Conservation (phyloP, 1,140 invertebrate species). For the Agraylea sexmaculata region DNA sequence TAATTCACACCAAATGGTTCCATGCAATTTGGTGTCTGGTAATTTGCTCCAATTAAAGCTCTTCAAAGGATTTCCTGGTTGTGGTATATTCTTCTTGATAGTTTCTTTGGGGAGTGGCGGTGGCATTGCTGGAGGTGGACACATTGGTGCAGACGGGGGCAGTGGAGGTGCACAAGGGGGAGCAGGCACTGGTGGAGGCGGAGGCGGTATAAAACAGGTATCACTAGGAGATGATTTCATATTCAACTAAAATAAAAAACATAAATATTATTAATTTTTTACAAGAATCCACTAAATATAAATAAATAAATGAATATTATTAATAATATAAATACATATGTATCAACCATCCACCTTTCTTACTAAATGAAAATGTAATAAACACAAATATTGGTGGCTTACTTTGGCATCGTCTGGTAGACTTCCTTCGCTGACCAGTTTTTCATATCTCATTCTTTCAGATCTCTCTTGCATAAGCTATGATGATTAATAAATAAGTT, state of each 20-base stretch:
- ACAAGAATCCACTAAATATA: neutral
- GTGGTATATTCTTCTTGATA: conserved; percentile 68
- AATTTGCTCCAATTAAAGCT: conserved; percentile 97
- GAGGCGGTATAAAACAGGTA: conserved; percentile 33
- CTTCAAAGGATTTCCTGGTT: conserved; percentile 84
- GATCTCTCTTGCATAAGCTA: conserved; percentile 71
- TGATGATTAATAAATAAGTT: conserved; percentile 19
- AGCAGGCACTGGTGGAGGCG: conserved; percentile 47
- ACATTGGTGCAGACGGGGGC: conserved; percentile 37
- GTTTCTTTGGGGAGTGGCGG: conserved; percentile 39
- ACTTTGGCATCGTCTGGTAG: conserved; percentile 89
- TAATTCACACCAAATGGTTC: conserved; percentile 89
- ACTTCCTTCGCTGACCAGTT: conserved; percentile 75
- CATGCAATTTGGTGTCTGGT: conserved; percentile 73
- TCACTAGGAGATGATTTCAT: conserved; percentile 37
- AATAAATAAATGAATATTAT: conserved; percentile 1
- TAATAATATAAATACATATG: neutral
- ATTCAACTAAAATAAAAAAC: conserved; percentile 27
- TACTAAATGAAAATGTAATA: neutral
- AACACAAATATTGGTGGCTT: conserved; percentile 23
- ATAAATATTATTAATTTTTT: conserved; percentile 3
- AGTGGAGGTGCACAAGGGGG: conserved; percentile 46
- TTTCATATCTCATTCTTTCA: conserved; percentile 70
- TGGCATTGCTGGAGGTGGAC: conserved; percentile 40
- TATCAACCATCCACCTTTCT: conserved; percentile 20